Percentiles rank a stretch among this genome's conserved stretches.
These are phyloP conservation scores for Bambusicola thoracicus DNA, from an alignment of 2,113 vertebrate species.

Conservation along the genomic window DNA sequence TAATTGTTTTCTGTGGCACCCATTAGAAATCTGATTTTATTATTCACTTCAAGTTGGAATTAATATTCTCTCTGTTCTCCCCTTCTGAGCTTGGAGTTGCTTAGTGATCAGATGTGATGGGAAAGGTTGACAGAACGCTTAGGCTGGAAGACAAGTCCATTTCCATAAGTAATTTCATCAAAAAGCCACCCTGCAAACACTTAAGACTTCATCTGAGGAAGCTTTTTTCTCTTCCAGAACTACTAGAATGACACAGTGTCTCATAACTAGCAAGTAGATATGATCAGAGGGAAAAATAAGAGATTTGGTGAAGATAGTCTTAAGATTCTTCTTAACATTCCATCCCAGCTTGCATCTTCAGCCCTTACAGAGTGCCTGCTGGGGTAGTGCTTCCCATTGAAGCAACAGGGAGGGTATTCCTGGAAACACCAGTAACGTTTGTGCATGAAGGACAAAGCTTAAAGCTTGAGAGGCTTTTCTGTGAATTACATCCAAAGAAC, in stretches of 20 bases:
- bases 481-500: not conserved
- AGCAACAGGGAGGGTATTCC: not conserved
- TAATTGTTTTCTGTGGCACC: not conserved
- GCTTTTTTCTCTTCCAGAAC: not conserved
- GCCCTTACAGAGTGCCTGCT: not conserved
- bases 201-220: not conserved
- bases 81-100: not conserved
- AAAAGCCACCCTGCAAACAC: not conserved
- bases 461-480: not conserved
- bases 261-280: not conserved
- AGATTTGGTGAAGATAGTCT: not conserved
- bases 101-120: not conserved
- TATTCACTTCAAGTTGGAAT: slow-evolving; percentile 12
- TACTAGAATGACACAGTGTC: not conserved
- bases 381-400: not conserved
- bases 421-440: not conserved
- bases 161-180: not conserved
- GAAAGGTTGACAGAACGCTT: not conserved
- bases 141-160: not conserved
- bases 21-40: not conserved
- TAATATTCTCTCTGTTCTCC: not conserved
- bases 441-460: not conserved
- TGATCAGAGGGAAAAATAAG: not conserved
- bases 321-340: not conserved
- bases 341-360: not conserved